A percentile compares a stretch with the other conserved stretches of the same genome.
Evolutionary conservation across 2,797 vertebrate genomes (phyloP).

Genomic region (Salarias fasciatus): DNA sequence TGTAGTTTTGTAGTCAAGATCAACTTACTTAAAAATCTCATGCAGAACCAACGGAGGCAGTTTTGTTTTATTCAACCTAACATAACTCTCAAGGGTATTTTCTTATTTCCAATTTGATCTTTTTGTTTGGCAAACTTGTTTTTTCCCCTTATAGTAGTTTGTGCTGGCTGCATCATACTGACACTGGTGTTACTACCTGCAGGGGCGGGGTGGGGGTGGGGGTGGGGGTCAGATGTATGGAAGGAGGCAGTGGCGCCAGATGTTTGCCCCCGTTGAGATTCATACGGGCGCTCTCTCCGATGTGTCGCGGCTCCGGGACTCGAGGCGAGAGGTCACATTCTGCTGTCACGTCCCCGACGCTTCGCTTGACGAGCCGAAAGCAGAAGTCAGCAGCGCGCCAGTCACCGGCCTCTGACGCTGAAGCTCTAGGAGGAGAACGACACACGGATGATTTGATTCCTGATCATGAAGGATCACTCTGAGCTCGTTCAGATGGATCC

Average conservation of each 20-base stretch:
- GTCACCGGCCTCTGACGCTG: constrained; percentile 18
- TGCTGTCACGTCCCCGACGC: constrained; percentile 25
- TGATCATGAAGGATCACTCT: too few relatives aligned
- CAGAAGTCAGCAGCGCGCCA: constrained; percentile 45
- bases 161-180: constrained; percentile 83
- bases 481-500: too few relatives aligned
- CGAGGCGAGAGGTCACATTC: constrained; percentile 22
- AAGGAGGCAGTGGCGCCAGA: constrained; percentile 55
- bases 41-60: too few relatives aligned
- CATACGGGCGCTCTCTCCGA: not conserved
- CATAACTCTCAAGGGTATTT: not conserved
- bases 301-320: constrained; percentile 2
- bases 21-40: not conserved
- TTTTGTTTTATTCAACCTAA: too few relatives aligned
- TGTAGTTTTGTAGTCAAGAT: constrained; percentile 37
- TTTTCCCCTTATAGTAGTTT: not conserved
- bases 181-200: constrained; percentile 75
- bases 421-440: constrained; percentile 10
- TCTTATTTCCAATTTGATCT: not conserved
- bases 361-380: constrained; percentile 25
- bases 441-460: not conserved
- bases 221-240: constrained; percentile 23
- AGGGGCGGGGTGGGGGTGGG: constrained; percentile 24
- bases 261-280: constrained; percentile 23
- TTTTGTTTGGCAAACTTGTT: not conserved